Percentiles rank a stretch among this genome's conserved stretches.
phyloP scores from a whole-genome alignment of 1,140 invertebrate species.

The Nasonia giraulti region DNA sequence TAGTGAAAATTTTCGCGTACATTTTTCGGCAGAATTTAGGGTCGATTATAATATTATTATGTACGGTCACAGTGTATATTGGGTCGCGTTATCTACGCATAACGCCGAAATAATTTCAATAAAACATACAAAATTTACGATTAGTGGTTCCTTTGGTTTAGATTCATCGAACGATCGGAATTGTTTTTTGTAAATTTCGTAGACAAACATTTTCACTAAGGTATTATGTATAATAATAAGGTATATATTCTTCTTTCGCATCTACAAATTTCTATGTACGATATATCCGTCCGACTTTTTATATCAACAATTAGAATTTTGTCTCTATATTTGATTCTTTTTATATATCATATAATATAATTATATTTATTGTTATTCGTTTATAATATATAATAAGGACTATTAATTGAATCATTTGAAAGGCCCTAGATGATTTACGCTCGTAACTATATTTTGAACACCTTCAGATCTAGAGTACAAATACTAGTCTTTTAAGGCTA shows the following conservation, averaged over 20 bases:
- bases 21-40: neutral
- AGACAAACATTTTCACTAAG: constrained; percentile 35
- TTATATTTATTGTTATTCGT: constrained; percentile 38
- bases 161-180: neutral
- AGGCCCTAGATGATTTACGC: constrained; percentile 45
- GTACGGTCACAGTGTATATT: neutral
- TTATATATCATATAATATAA: constrained; percentile 34
- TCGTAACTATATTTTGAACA: constrained; percentile 56
- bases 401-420: constrained; percentile 49
- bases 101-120: neutral
- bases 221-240: neutral
- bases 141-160: neutral
- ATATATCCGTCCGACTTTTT: constrained; percentile 40
- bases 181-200: neutral
- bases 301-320: neutral
- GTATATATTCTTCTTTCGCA: neutral
- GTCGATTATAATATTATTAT: neutral
- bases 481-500: constrained; percentile 61
- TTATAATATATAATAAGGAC: constrained; percentile 36
- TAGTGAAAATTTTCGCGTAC: constrained; percentile 36
- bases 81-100: neutral
- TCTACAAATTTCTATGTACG: constrained; percentile 32
- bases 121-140: neutral
- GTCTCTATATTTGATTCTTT: constrained; percentile 22
- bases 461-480: constrained; percentile 58